Base-by-base conservation (phyloP, 2,797 vertebrate species). In the Anabas testudineus region DNA sequence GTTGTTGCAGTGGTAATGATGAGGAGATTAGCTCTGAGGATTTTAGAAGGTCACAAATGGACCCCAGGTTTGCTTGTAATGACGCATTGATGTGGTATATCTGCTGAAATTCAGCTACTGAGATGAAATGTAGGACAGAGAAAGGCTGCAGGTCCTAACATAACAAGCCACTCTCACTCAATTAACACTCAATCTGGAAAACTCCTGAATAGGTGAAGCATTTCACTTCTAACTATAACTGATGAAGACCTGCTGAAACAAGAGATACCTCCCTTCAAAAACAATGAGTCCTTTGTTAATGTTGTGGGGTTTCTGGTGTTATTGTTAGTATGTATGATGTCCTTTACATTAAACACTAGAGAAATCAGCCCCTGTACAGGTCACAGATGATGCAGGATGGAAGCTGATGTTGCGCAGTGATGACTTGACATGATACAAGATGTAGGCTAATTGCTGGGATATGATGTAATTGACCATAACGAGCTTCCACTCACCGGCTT, bases 401-500 rank as follows among this genome's bases (percentile, higher is more conserved):
- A 14, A 21, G 42, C 49, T 55, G 67, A 64, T 59, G 62, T 16
- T 76, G 75, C 32, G 56, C 66, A 70, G 45, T 32, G 58, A 67
- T 55, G 34, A 2, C 24, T 8, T 48, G 53, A 70, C 39, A 48
- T 36, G 52, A 77, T 18, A 68, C 39, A 62, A 45, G 63, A 66
- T 47, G 30, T 32, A 22, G 61, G 37, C 48, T 84, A 69, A 85
- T 74, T 73, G 53, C 47, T 36, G 70, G 46, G 26, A 71, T 69
- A 46, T 79, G 59, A 81, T 79, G 67, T 83, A 74, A 90, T 78
- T 89, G 82, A 62, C 56, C 42, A 59, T 81, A 72, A 88, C 80
- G 78, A 87, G 59, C 30, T 51, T 71, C 53, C 67, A 91, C 91
- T 95, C 88, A 94, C 94, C 93, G 62, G 87, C 69, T 87, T 64